phyloP scores from a whole-genome alignment of 2,797 vertebrate genomes.

The Parotocinclus haroldoi region DNA sequence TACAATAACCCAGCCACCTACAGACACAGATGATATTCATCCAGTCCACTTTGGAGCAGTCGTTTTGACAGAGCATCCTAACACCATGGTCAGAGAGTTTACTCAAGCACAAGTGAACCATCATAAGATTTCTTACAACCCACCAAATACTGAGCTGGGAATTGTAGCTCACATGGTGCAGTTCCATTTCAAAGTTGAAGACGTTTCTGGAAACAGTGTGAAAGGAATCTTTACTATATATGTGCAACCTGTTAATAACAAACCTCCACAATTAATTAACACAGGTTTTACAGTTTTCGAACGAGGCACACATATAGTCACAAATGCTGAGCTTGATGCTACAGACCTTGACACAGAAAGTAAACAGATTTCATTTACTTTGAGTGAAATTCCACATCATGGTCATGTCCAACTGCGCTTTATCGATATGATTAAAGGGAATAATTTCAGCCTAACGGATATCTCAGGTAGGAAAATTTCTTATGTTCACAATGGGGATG shows the following conservation, averaged over 20 bases:
- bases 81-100: constrained; percentile 80
- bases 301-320: constrained; percentile 76
- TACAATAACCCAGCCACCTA: constrained; percentile 78
- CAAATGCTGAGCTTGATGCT: constrained; percentile 76
- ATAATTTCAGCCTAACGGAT: constrained; percentile 77
- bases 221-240: constrained; percentile 84
- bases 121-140: constrained; percentile 87
- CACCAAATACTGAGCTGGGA: constrained; percentile 84
- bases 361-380: constrained; percentile 76
- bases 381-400: constrained; percentile 79
- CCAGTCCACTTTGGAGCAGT: constrained; percentile 76
- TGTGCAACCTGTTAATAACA: constrained; percentile 89
- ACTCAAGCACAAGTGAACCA: constrained; percentile 96
- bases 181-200: constrained; percentile 86
- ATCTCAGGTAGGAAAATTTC: constrained; percentile 77
- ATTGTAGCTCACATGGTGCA: constrained; percentile 87
- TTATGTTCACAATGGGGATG: constrained; percentile 83
- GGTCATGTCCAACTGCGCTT: constrained; percentile 77
- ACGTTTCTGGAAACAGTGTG: constrained; percentile 80
- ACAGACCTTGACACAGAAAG: constrained; percentile 81
- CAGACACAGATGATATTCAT: constrained; percentile 85
- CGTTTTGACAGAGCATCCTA: constrained; percentile 82
- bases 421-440: constrained; percentile 69
- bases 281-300: constrained; percentile 84
- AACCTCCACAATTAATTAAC: constrained; percentile 90